Percentiles rank a stretch among this genome's conserved stretches.
Conservation (phyloP, 1,140 invertebrate species). For the Orussus abietinus region DNA sequence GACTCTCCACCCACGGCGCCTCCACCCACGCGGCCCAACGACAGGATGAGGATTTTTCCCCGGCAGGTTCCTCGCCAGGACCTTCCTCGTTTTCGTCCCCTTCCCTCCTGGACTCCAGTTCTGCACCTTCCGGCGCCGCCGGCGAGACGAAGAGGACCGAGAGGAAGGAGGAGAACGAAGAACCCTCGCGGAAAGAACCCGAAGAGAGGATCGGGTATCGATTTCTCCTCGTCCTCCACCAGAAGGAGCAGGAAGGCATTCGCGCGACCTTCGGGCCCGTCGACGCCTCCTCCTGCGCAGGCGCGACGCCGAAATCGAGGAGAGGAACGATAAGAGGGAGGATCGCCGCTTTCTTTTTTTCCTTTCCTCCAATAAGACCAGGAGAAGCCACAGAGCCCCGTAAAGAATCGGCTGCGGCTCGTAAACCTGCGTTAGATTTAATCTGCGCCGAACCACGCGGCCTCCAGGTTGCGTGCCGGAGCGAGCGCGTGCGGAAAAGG, state of each 20-base stretch:
- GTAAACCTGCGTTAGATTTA: slow-evolving; percentile 54
- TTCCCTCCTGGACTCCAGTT: no score
- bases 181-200: not conserved
- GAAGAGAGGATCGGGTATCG: slow-evolving; percentile 19
- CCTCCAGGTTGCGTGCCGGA: slow-evolving; percentile 23
- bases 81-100: slow-evolving; percentile 10
- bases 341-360: no score
- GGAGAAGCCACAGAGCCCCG: slow-evolving; percentile 38
- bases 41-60: slow-evolving; percentile 19
- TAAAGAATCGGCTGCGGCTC: slow-evolving; percentile 53
- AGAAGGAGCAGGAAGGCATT: no score
- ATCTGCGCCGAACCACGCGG: slow-evolving; percentile 45
- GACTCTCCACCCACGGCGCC: slow-evolving; percentile 25
- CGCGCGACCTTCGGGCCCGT: slow-evolving; percentile 9
- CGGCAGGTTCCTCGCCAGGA: slow-evolving; percentile 5
- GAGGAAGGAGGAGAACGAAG: not conserved
- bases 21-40: slow-evolving; percentile 19
- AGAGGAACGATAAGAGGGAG: slow-evolving; percentile 14
- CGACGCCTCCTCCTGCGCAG: slow-evolving; percentile 16
- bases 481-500: slow-evolving; percentile 1
- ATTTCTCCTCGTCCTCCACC: slow-evolving; percentile 28
- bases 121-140: no score
- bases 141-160: no score
- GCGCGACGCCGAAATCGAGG: slow-evolving; percentile 10
- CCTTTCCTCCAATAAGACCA: no score